Base-by-base conservation (phyloP, 1,140 invertebrate genomes). In the Lineus longissimus region DNA sequence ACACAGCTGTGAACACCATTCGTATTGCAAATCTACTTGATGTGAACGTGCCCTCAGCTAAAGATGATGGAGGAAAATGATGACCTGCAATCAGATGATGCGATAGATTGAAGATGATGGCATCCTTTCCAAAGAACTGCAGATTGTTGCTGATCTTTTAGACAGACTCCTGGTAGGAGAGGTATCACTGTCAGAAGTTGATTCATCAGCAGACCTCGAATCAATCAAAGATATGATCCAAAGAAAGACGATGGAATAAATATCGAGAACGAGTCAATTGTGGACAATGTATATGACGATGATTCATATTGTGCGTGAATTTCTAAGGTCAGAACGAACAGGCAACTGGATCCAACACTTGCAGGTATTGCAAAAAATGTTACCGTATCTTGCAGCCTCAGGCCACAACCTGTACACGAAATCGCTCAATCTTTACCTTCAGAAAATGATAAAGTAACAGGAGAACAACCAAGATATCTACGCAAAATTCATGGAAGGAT, bases 271-370 rank as follows among this genome's bases (percentile, higher is more conserved):
- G 6, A 25, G 54, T 30, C 61, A 78, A 54, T 69, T 83, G 30
- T 83, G 79, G 81, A 59, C 77, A 23, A 78, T 82, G 72, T 83
- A 82, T 64, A 78, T 83, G 61, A 55, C 79, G 60, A 78, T 80
- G 75, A 62, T 80, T 31, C 61, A 71, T 58, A 68, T 82, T 63
- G 61, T 77, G 17, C 64, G 68, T 60, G 63, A 76, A 55, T 84
- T 83, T 55, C 71, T 84, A 70, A 67, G 68, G 60, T 73, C 76
- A 70, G 77, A 81, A 74, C 70, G 73, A 60, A 73, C 64, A 19
- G 78, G 78, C 11, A 60, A 76, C 73, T 82, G 69, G 59, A 36
- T 77, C 61, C 60, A 74, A 67, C 79, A 82, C 45, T 9, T 62
- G 6, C 2, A 51, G 29, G 2, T 47, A 27, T 1, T 62, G 1